Evolutionary conservation across 2,113 vertebrate species (phyloP).

Genomic region (Candoia aspera): DNA sequence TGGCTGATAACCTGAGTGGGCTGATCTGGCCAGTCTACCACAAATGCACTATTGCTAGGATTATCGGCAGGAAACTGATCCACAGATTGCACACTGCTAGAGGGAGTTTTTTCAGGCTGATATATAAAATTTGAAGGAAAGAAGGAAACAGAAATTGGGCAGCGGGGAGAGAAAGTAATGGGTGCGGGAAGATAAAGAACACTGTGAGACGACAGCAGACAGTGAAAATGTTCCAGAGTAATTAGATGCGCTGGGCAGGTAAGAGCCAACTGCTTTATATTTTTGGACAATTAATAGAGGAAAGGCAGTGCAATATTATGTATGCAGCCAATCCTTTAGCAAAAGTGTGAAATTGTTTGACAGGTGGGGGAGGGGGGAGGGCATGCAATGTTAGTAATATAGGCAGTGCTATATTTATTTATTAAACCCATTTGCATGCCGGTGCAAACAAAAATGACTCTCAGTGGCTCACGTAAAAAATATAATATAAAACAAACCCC

Average conservation of each 20-base stretch:
- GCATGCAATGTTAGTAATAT: background rate
- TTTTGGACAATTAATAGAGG: background rate
- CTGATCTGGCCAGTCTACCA: constrained; percentile 70
- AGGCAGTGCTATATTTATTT: too few relatives aligned
- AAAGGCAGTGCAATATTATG: background rate
- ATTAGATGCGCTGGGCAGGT: background rate
- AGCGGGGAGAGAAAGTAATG: background rate
- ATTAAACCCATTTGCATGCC: background rate
- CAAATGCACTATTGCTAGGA: constrained; percentile 63
- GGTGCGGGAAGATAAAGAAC: background rate
- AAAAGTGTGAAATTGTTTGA: background rate
- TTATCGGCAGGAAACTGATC: constrained; percentile 55
- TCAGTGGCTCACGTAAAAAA: background rate
- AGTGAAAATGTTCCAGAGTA: background rate
- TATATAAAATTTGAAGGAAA: constrained; percentile 25
- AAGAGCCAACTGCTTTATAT: background rate
- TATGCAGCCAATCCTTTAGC: background rate
- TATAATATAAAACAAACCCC: background rate
- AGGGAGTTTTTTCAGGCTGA: constrained; percentile 76
- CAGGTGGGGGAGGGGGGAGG: background rate
- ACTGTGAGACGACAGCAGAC: constrained; percentile 13
- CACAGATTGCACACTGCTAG: constrained; percentile 62
- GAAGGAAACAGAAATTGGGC: constrained; percentile 20
- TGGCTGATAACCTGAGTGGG: constrained; percentile 52
- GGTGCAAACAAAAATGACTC: background rate